phyloP scores from a whole-genome alignment of 2,113 vertebrate genomes.

The Cettia cetti region DNA sequence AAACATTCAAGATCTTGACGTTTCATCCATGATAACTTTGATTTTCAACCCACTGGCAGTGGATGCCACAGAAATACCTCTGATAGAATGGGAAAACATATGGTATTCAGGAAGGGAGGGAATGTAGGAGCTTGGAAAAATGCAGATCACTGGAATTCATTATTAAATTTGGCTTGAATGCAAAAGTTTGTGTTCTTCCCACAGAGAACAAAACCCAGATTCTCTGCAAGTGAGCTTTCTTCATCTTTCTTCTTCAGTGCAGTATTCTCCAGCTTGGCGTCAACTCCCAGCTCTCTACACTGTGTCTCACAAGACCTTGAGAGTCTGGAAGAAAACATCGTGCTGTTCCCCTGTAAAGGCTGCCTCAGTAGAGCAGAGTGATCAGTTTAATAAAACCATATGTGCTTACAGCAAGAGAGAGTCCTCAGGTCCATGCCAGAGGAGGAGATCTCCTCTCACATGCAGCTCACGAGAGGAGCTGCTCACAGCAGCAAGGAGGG shows the following conservation, averaged over 20 bases:
- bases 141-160: background rate
- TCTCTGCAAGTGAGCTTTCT: background rate
- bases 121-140: background rate
- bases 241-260: background rate
- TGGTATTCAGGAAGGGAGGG: background rate
- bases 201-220: background rate
- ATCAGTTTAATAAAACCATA: background rate
- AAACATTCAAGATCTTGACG: background rate
- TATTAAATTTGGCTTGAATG: background rate
- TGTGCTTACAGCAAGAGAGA: background rate
- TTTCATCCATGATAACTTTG: background rate
- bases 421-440: background rate
- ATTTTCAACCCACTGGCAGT: background rate
- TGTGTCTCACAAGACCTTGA: background rate
- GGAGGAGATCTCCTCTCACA: background rate
- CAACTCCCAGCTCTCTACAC: background rate
- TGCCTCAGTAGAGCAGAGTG: background rate
- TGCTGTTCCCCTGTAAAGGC: background rate
- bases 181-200: background rate
- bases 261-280: background rate
- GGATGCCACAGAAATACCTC: background rate
- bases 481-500: background rate
- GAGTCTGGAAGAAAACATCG: background rate
- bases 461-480: background rate
- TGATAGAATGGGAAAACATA: background rate